Base-by-base conservation (phyloP, 2,797 vertebrate species). In the Avahi laniger region DNA sequence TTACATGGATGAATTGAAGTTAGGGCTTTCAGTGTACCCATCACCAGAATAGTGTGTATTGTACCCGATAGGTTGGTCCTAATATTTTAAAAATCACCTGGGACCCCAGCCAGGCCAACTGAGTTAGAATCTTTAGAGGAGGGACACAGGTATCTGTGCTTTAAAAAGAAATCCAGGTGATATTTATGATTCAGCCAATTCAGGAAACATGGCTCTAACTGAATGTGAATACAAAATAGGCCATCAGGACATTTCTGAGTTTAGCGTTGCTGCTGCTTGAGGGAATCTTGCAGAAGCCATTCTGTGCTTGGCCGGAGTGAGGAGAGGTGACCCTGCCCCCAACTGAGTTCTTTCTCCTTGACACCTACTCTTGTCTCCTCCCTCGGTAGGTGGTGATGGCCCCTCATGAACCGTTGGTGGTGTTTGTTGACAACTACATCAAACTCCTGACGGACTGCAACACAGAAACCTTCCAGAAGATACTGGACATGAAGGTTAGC, bases 381-480 rank as follows among this genome's bases (percentile, higher is more conserved):
- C 83, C 73, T 97, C 61, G 81, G n/a, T 97, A 99, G 99, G 99
- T 99, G 93, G 99, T 99, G 98, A 99, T 99, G 99, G 99, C 99
- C 78, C 99, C 99, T 4, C 99, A 99, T 0, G 99, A 99, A 97
- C 99, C 99, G 0, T 96, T 99, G 0, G 99, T 99, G 98, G 99
- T 99, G 65, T 99, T 99, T 98, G 99, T 99, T 13, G 99, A 99
- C 98, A 99, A 99, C 98, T 99, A 99, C 98, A 99, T 99, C 98
- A 99, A 99, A 97, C 99, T 99, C 30, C 99, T 99, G 30, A 99
- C 99, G 20, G 99, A 99, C 96, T 99, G 99, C 93, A 99, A 99
- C 98, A 99, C 99, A 0, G 99, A 99, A 98, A 99, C 99, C n/a
- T 99, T 99, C 98, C 99, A 99, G 98, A 99, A 99, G 99, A 99